Evolutionary conservation across 2,888 invertebrate genomes (phyloP), one percentile per base, ranked within the genome.

Genomic region (Microctonus aethiopoides): DNA sequence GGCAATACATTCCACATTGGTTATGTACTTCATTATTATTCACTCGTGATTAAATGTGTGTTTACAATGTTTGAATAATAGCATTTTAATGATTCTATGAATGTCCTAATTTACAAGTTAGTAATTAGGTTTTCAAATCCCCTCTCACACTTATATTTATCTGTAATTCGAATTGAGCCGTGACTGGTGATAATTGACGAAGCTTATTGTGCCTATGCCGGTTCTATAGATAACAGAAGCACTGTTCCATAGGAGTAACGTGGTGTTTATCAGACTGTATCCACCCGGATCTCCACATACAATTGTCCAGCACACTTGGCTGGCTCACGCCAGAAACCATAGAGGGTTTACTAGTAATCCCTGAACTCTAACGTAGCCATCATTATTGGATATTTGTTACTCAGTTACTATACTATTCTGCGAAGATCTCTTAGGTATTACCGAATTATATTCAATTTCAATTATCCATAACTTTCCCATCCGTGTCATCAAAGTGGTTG

Each of bases 261-360:
- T 78, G 76, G 83, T 84, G 84, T 84, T 84, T 84, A 84, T 84
- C 84, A 83, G 81, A 78, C 80, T 81, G 79, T 83, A 83, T 81
- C 77, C 81, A 51, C 79, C 75, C 51, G 73, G 75, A 76, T 77
- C 78, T 3, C 80, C 75, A 76, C 75, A 78, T 75, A 72, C 77
- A 70, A 77, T 76, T 77, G 76, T 71, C 77, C 75, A 78, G 78
- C 77, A 68, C 78, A 72, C 77, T 75, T 78, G 79, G 16, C 79
- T 78, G 76, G 78, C 68, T 56, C 64, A 70, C 67, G 66, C 68
- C 68, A 39, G 70, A 70, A 52, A 80, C 76, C 79, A 73, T 70
- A 77, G 76, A 79, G 78, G 74, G 75, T 73, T 71, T 82, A 76
- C 80, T 74, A 77, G 74, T 81, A 81, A 83, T 83, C 80, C 81